Conservation (phyloP, 1,140 invertebrate species). For the Camponotus floridanus region DNA sequence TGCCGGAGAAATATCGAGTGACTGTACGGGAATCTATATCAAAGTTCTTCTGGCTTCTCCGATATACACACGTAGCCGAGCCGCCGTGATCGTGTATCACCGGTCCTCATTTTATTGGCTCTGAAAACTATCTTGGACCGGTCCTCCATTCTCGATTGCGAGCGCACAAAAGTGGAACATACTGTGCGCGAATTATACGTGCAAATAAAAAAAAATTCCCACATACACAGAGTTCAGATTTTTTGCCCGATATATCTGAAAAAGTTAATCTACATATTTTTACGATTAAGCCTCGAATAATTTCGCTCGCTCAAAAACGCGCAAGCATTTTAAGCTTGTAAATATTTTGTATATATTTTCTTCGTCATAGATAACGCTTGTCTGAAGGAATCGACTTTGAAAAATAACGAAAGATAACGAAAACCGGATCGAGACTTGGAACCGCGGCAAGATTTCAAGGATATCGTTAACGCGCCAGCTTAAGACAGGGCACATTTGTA, state of each 20-base stretch:
- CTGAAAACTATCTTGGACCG: constrained; percentile 6
- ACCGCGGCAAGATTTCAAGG: constrained; percentile 32
- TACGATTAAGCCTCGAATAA: not conserved
- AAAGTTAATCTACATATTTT: not conserved
- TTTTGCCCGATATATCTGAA: not conserved
- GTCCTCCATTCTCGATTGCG: not conserved
- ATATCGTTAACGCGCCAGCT: constrained; percentile 32
- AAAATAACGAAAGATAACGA: not conserved
- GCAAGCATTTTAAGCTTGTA: not conserved
- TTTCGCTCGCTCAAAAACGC: not conserved
- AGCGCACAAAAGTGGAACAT: constrained; percentile 27
- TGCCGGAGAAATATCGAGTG: constrained; percentile 73
- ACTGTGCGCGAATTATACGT: not conserved
- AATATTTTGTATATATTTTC: not conserved
- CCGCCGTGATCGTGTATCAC: constrained; percentile 39
- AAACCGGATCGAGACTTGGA: not conserved
- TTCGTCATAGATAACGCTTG: not conserved
- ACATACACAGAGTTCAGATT: not conserved
- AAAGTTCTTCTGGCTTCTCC: constrained; percentile 65
- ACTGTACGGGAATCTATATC: constrained; percentile 70
- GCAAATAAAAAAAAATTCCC: not conserved
- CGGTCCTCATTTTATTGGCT: constrained; percentile 23
- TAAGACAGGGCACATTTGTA: constrained; percentile 31
- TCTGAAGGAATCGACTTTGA: not conserved
- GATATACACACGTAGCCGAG: constrained; percentile 44